These are phyloP conservation scores for Caenorhabditis plicata DNA, from an alignment of 2,888 invertebrate species.

Conservation along the genomic window DNA sequence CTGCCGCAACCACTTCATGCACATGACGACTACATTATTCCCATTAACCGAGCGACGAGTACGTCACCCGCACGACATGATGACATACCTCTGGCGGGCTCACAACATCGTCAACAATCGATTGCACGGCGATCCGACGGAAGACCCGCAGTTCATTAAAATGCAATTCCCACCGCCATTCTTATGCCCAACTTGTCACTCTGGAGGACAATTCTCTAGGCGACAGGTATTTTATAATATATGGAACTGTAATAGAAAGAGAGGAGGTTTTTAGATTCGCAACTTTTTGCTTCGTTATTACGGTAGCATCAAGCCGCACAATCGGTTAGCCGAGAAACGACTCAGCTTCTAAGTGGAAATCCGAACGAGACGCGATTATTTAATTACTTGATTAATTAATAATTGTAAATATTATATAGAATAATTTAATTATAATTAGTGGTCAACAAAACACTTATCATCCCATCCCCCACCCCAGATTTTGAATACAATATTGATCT, in stretches of 20 bases:
- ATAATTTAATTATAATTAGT: too few species aligned
- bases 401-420: too few species aligned
- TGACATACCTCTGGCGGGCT: conserved; percentile 75
- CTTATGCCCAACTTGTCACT: conserved; percentile 64
- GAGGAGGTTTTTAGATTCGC: conserved; percentile 47
- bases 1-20: conserved; percentile 84
- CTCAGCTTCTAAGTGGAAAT: conserved; percentile 42
- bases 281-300: conserved; percentile 65
- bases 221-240: conserved; percentile 43
- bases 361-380: too few species aligned
- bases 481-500: too few species aligned
- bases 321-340: conserved; percentile 48
- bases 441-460: too few species aligned
- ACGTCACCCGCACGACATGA: conserved; percentile 60
- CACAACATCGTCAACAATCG: conserved; percentile 89
- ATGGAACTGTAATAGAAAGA: neutral
- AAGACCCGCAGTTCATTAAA: conserved; percentile 87
- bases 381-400: too few species aligned
- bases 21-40: conserved; percentile 75
- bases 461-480: too few species aligned
- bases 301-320: conserved; percentile 61
- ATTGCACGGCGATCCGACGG: conserved; percentile 81
- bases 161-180: conserved; percentile 79
- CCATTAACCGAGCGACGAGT: conserved; percentile 63
- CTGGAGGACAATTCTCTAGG: conserved; percentile 64